These are phyloP conservation scores for Seira ritae DNA, from an alignment of 2,888 invertebrate genomes.

Conservation along the genomic window DNA sequence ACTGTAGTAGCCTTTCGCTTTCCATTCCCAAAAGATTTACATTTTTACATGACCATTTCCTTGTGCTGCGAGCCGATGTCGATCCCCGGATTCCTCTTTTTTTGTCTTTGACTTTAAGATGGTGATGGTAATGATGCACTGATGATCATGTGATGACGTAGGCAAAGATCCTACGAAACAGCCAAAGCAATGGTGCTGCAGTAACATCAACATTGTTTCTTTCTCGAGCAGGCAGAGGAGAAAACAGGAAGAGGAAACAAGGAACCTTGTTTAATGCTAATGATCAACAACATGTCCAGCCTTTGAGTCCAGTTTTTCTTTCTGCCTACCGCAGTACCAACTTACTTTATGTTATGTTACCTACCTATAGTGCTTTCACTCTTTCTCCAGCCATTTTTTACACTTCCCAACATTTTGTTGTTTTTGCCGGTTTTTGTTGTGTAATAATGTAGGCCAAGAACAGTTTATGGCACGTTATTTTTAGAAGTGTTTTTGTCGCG, in stretches of 20 bases:
- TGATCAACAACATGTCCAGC: slow-evolving; percentile 34
- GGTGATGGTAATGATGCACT: slow-evolving; percentile 60
- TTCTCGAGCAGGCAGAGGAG: slow-evolving; percentile 7
- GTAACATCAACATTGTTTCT: too few relatives aligned
- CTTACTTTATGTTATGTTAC: neutral
- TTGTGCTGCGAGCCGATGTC: slow-evolving; percentile 25
- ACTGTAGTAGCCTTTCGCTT: neutral
- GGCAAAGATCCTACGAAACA: neutral
- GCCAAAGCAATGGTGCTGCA: too few relatives aligned
- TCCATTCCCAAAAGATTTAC: neutral
- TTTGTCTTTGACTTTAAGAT: neutral
- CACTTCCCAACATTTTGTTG: neutral
- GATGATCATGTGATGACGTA: slow-evolving; percentile 61
- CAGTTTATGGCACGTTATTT: too few relatives aligned
- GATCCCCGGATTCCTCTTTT: neutral
- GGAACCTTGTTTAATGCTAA: slow-evolving; percentile 42
- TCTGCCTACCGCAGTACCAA: neutral
- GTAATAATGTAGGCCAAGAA: too few relatives aligned
- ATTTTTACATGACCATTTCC: slow-evolving; percentile 3
- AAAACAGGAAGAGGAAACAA: slow-evolving; percentile 16
- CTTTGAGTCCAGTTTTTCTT: neutral
- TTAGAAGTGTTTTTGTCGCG: too few relatives aligned
- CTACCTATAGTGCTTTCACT: neutral
- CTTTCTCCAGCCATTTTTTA: neutral
- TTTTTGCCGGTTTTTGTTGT: neutral